Conservation (phyloP, 92 coral and sea anemone genomes). For the Plumapathes pennacea region DNA sequence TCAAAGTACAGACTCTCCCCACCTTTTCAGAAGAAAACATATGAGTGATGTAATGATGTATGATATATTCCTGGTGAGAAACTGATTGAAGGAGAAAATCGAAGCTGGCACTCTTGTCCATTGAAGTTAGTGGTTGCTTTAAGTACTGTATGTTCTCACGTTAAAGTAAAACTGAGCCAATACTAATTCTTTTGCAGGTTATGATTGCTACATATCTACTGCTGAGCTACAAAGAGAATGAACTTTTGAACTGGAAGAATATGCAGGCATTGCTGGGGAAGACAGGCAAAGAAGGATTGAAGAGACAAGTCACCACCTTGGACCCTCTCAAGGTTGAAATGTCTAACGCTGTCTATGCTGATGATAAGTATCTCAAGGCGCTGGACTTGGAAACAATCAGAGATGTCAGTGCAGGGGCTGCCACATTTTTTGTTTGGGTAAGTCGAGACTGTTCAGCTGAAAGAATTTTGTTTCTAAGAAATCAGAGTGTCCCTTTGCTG, state of each 20-base stretch:
- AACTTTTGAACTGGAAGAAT: constrained; percentile 83
- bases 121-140: no score
- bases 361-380: constrained; percentile 71
- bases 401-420: constrained; percentile 98
- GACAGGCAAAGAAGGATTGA: constrained; percentile 94
- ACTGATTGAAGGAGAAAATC: no score
- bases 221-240: constrained; percentile 83
- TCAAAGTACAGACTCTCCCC: no score
- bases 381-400: constrained; percentile 83
- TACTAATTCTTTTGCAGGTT: constrained; percentile 45
- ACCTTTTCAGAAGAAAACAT: no score
- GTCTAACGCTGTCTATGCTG: constrained; percentile 78
- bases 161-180: no score
- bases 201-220: constrained; percentile 92
- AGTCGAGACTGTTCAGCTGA: no score
- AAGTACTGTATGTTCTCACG: no score
- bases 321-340: constrained; percentile 87
- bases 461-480: no score
- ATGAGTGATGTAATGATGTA: no score
- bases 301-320: constrained; percentile 84
- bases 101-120: no score
- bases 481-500: no score
- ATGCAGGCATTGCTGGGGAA: constrained; percentile 96
- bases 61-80: no score
- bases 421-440: constrained; percentile 98